phyloP scores from a whole-genome alignment of 2,888 invertebrate species.

The Allophyes oxyacanthae region DNA sequence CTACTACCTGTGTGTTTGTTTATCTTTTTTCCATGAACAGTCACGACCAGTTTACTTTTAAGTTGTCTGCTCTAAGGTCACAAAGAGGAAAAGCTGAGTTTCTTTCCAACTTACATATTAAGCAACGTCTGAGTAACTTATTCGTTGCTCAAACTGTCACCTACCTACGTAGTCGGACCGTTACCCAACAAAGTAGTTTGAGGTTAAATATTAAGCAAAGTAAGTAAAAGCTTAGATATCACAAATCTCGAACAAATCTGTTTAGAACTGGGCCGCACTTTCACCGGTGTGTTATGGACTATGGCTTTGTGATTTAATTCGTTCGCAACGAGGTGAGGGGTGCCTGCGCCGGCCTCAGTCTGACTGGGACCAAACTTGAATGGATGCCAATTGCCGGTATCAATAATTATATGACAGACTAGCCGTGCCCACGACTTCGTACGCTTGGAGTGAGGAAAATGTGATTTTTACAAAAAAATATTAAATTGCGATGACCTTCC shows the following conservation, averaged over 20 bases:
- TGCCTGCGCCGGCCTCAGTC: slow-evolving; percentile 1
- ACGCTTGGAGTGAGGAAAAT: no score
- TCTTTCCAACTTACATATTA: slow-evolving; percentile 4
- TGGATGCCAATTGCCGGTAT: neutral
- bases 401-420: no score
- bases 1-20: no score
- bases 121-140: slow-evolving; percentile 15
- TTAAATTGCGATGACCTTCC: no score
- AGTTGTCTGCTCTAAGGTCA: neutral
- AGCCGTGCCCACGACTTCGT: no score
- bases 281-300: slow-evolving; percentile 53
- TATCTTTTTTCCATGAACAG: no score
- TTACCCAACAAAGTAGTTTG: slow-evolving; percentile 39
- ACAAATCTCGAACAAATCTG: slow-evolving; percentile 28
- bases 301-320: slow-evolving; percentile 51
- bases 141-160: slow-evolving; percentile 26
- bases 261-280: slow-evolving; percentile 49
- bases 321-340: slow-evolving; percentile 25
- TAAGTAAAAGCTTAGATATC: slow-evolving; percentile 34
- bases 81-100: slow-evolving; percentile 5
- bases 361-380: neutral
- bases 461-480: no score
- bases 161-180: slow-evolving; percentile 12
- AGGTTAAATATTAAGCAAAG: slow-evolving; percentile 46
- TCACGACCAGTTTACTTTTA: neutral